These are phyloP conservation scores for Amphipyra tragopoginis DNA, from an alignment of 2,888 invertebrate genomes.

Conservation along the genomic window DNA sequence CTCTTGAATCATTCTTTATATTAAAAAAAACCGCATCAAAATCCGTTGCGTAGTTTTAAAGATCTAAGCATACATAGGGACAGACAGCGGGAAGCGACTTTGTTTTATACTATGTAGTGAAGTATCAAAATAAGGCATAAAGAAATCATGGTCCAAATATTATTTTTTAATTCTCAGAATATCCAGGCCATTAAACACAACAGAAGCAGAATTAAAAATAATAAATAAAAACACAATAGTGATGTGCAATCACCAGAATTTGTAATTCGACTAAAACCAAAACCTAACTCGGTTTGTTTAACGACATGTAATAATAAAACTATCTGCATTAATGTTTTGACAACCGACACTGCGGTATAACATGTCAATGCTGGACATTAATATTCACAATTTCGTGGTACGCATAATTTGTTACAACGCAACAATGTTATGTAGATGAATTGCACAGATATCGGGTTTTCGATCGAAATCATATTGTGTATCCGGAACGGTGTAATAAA, in stretches of 20 bases:
- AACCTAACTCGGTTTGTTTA: slow-evolving; percentile 16
- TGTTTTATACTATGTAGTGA: too few species aligned
- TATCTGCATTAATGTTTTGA: slow-evolving; percentile 35
- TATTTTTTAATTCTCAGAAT: too few species aligned
- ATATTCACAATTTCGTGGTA: slow-evolving; percentile 47
- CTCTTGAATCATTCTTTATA: too few species aligned
- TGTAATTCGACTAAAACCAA: slow-evolving; percentile 25
- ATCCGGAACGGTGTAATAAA: neutral
- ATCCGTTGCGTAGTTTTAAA: too few species aligned
- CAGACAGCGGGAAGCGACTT: too few species aligned
- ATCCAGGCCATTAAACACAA: too few species aligned
- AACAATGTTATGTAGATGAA: slow-evolving; percentile 36
- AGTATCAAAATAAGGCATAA: too few species aligned
- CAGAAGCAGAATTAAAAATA: too few species aligned
- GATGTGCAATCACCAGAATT: slow-evolving; percentile 8
- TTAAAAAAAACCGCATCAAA: too few species aligned
- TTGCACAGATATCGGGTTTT: slow-evolving; percentile 20
- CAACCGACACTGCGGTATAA: slow-evolving; percentile 35
- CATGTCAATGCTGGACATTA: slow-evolving; percentile 46
- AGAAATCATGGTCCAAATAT: too few species aligned
- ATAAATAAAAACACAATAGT: slow-evolving; percentile 18
- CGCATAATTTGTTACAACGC: slow-evolving; percentile 36
- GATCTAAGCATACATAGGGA: too few species aligned
- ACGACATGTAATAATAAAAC: slow-evolving; percentile 34
- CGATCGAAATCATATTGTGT: slow-evolving; percentile 23